Percentiles rank a stretch among this genome's conserved stretches.
Conservation (phyloP, 1,140 invertebrate species). For the Zaprionus davidi region DNA sequence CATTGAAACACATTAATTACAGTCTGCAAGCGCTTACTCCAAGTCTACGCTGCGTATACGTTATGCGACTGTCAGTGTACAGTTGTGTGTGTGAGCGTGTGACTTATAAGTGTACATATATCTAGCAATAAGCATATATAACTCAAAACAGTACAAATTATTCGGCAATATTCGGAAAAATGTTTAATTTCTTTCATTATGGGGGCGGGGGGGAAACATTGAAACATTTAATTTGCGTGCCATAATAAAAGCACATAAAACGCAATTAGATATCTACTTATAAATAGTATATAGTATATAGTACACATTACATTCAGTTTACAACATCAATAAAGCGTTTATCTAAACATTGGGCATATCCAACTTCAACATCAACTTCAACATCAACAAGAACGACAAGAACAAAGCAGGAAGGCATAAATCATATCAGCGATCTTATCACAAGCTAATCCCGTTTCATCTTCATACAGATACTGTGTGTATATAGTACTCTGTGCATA, state of each 20-base stretch:
- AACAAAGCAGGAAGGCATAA: constrained; percentile 40
- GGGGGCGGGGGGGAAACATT: constrained; percentile 1
- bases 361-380: constrained; percentile 18
- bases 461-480: constrained; percentile 8
- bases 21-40: background rate
- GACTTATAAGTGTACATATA: constrained; percentile 10
- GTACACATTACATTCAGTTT: constrained; percentile 56
- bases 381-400: constrained; percentile 31
- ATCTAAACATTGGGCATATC: constrained; percentile 46
- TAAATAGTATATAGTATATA: constrained; percentile 7
- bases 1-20: constrained; percentile 9
- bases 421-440: constrained; percentile 39
- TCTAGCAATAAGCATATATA: constrained; percentile 41
- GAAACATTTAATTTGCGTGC: constrained; percentile 60
- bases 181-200: constrained; percentile 37
- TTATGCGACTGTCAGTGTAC: constrained; percentile 12
- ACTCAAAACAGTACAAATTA: constrained; percentile 34
- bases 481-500: constrained; percentile 3
- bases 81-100: background rate
- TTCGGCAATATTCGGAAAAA: constrained; percentile 16
- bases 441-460: constrained; percentile 23
- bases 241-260: constrained; percentile 42
- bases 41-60: constrained; percentile 27
- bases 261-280: constrained; percentile 25
- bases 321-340: constrained; percentile 66